Evolutionary conservation across 2,888 invertebrate species (phyloP).

Genomic region (Epinotia ramella): DNA sequence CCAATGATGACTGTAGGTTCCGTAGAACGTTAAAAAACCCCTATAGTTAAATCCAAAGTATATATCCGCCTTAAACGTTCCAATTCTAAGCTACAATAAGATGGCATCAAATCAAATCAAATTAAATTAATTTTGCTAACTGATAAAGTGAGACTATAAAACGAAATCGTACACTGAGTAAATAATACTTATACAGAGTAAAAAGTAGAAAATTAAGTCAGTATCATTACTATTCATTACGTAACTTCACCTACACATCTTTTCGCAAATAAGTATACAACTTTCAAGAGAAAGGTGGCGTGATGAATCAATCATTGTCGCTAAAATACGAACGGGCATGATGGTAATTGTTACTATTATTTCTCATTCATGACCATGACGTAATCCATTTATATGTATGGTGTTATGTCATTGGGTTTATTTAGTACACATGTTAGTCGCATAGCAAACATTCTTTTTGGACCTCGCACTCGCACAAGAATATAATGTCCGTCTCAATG

Average conservation of each 20-base stretch:
- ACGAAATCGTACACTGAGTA: too few species aligned
- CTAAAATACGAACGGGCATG: not conserved
- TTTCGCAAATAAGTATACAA: not conserved
- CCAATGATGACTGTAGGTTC: too few species aligned
- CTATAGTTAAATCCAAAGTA: too few species aligned
- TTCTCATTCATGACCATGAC: not conserved
- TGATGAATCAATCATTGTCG: conserved; percentile 22
- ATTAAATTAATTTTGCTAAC: too few species aligned
- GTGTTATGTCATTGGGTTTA: not conserved
- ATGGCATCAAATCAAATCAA: not conserved
- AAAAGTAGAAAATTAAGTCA: not conserved
- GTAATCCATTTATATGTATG: too few species aligned
- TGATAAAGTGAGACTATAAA: too few species aligned
- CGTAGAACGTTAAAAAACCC: too few species aligned
- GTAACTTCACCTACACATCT: conserved; percentile 19
- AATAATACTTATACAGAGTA: not conserved
- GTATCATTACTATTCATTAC: conserved; percentile 10
- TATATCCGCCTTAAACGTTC: not conserved
- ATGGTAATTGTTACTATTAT: conserved; percentile 12
- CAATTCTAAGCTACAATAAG: too few species aligned
- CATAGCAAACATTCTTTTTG: not conserved
- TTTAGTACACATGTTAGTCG: not conserved
- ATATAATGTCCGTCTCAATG: too few species aligned
- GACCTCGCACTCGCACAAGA: too few species aligned
- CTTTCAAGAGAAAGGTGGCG: conserved; percentile 29